Conservation (phyloP, 2,113 vertebrate species). For the Engystomops pustulosus region DNA sequence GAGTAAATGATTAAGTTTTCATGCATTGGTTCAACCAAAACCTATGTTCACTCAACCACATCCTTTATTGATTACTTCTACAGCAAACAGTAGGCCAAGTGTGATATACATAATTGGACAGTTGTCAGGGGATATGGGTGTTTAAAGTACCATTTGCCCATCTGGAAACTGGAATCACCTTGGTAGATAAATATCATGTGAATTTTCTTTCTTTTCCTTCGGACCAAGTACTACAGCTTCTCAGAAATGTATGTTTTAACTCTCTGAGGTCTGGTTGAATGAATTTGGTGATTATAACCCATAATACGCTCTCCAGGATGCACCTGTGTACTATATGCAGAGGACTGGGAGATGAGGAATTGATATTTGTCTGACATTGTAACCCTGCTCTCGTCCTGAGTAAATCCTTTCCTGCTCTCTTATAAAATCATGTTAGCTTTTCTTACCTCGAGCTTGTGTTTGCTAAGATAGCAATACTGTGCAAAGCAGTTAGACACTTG, state of each 20-base stretch:
- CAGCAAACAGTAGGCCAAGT: slow-evolving; percentile 96
- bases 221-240: slow-evolving; percentile 79
- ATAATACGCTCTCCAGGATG: slow-evolving; percentile 79
- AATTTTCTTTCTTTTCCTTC: slow-evolving; percentile 82
- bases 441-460: slow-evolving; percentile 27
- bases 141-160: slow-evolving; percentile 86
- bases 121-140: slow-evolving; percentile 93
- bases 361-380: slow-evolving; percentile 83
- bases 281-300: slow-evolving; percentile 83
- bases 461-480: slow-evolving; percentile 1
- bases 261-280: slow-evolving; percentile 84
- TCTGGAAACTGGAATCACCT: slow-evolving; percentile 85
- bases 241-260: slow-evolving; percentile 84
- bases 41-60: slow-evolving; percentile 97
- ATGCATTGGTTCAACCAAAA: slow-evolving; percentile 98
- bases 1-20: slow-evolving; percentile 98
- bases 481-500: neutral
- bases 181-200: slow-evolving; percentile 85
- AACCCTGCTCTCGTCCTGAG: slow-evolving; percentile 78
- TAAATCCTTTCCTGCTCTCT: slow-evolving; percentile 69
- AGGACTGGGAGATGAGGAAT: slow-evolving; percentile 77
- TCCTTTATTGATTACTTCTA: slow-evolving; percentile 99
- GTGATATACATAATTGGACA: slow-evolving; percentile 98
- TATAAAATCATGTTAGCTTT: slow-evolving; percentile 49
- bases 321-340: slow-evolving; percentile 85